Base-by-base conservation (phyloP, 2,113 vertebrate genomes). In the Rhea americana region DNA sequence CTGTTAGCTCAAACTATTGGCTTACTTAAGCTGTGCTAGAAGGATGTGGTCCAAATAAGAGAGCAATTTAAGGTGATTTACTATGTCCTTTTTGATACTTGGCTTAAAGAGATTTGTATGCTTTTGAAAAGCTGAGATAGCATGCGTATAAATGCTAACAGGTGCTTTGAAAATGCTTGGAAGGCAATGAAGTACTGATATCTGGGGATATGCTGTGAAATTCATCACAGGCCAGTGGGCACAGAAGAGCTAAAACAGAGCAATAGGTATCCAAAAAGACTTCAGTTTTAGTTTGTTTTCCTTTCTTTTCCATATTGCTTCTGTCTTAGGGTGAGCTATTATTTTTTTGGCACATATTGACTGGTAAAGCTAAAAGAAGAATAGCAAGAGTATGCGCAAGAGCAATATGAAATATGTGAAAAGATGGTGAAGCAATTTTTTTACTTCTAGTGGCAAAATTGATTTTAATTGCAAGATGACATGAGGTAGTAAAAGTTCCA, bases 51-150 rank as follows among this genome's bases (percentile, higher is more conserved):
- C 86, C 76, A 80, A 71, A 76, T 62, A 80, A 81, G 86, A 47
- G 32, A 85, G 17, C 74, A 65, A 13, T 72, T 85, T 81, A 45
- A 71, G 85, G 85, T 91, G 85, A 89, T 80, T 91, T 84, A 51
- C 62, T 62, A 41, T 35, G 50, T 82, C 74, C 74, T 66, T 89
- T 89, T 70, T 56, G 83, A 87, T 56, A 25, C 41, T 62, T 87
- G 24, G 47, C 65, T 47, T 89, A 55, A 63, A 82, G 85, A 61
- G 85, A 37, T 56, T 62, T 63, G 70, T 63, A 48, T 12, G 30
- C 7, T 41, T 32, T 32, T 48, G 71, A 43, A 37, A 62, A 75
- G 70, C 58, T 28, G 35, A 56, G 58, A 58, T 82, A 78, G 59
- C 21, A 1, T 8, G 71, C 5, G n/a, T 28, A 5, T 45, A 8